Conservation (phyloP, 2,888 invertebrate genomes). For the Pecten maximus region DNA sequence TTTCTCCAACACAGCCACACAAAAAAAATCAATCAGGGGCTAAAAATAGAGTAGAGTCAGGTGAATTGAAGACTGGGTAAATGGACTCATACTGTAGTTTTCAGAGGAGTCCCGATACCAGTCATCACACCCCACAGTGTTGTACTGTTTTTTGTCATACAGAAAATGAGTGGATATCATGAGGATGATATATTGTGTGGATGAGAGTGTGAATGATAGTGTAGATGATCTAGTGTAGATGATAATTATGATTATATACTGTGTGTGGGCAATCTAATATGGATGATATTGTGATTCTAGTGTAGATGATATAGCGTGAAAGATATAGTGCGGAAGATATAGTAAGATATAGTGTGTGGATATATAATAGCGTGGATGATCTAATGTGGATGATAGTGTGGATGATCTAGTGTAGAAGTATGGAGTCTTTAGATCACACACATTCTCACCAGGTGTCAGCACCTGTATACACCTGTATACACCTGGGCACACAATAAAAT, state of each 20-base stretch:
- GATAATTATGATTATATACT: too few relatives aligned
- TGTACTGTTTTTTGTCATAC: neutral
- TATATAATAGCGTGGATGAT: too few relatives aligned
- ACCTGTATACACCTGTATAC: neutral
- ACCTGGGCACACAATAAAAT: neutral
- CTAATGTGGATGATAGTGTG: too few relatives aligned
- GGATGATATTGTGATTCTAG: too few relatives aligned
- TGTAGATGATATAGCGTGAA: too few relatives aligned
- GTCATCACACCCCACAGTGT: neutral
- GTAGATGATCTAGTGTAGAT: too few relatives aligned
- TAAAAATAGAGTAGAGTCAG: neutral
- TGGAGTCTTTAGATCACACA: too few relatives aligned
- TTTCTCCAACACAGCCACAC: neutral
- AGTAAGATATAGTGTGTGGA: too few relatives aligned
- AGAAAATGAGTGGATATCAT: neutral
- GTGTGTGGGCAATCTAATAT: too few relatives aligned
- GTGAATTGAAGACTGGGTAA: neutral
- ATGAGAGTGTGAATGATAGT: neutral
- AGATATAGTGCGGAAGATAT: too few relatives aligned
- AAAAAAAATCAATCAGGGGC: neutral
- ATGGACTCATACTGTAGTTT: neutral
- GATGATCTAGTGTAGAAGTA: too few relatives aligned
- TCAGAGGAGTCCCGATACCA: neutral
- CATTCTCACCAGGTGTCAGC: neutral
- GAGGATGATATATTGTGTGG: neutral